Evolutionary conservation across 2,888 invertebrate genomes (phyloP), one percentile per base, ranked within the genome.

Genomic region (Loripinus fragilis): DNA sequence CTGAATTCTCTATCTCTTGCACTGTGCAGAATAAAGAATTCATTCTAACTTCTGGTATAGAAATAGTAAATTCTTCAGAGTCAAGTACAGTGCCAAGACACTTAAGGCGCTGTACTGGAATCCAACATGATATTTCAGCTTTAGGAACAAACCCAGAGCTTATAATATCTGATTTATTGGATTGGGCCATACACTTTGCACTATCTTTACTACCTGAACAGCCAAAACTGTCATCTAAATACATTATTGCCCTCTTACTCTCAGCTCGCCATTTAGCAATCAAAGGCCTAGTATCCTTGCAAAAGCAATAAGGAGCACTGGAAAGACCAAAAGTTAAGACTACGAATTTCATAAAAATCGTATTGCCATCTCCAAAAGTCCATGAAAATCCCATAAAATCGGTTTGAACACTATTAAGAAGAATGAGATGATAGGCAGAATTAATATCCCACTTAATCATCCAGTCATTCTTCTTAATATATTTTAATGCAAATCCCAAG

Each of bases 401-500:
- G 38, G 74, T 77, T 3, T 55, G 15, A 70, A 33, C 68, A 67
- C 12, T 41, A 42, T 20, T 41, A 38, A 75, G 52, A 12, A 74
- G 74, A 8, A 78, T 68, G 25, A 78, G 70, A 73, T 78, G 78
- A 55, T 78, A 78, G 2, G 78, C 78, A 38, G 73, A 73, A 0
- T 38, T 71, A 17, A 78, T n/a, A 55, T 78, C 74, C 45, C 74
- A 74, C 42, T 67, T 74, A 0, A 78, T 55, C n/a, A 41, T 71
- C 33, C 12, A 68, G 28, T 71, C 55, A 35, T 71, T 41, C 45
- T 67, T 17, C 20, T 28, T 5, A 3, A 74, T 28, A 71, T 65
- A 78, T 2, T 42, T 66, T n/a, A 78, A 30, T 0, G 42, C 76
- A 42, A 71, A 8, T 38, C 12, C 12, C 38, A 38, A 38, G 12